Evolutionary conservation across 2,888 invertebrate species (phyloP).

Genomic region (Platypus cylindrus): DNA sequence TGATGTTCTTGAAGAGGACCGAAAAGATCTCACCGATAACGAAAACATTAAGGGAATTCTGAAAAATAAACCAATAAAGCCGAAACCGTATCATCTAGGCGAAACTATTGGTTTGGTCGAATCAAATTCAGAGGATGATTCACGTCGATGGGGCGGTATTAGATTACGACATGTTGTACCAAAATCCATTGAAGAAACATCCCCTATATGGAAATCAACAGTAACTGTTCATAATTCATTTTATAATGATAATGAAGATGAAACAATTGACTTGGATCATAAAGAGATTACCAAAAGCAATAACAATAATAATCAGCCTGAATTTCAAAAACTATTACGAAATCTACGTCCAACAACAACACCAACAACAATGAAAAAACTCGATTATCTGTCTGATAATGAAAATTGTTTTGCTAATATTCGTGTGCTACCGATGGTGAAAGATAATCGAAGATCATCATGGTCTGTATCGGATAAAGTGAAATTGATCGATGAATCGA

Average conservation of each 20-base stretch:
- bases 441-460: constrained; percentile 22
- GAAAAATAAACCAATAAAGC: constrained; percentile 61
- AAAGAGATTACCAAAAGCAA: constrained; percentile 3
- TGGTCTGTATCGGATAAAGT: constrained; percentile 40
- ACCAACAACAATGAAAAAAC: constrained; percentile 19
- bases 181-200: constrained; percentile 24
- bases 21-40: constrained; percentile 23
- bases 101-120: constrained; percentile 39
- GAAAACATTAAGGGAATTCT: constrained; percentile 53
- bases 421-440: constrained; percentile 15
- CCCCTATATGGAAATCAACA: constrained; percentile 36
- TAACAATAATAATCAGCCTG: constrained; percentile 21
- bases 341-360: constrained; percentile 26
- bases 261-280: constrained; percentile 3
- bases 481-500: constrained; percentile 29
- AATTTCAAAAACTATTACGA: constrained; percentile 30
- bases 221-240: constrained; percentile 32
- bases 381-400: constrained; percentile 22
- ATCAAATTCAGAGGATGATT: constrained; percentile 21
- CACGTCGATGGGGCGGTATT: constrained; percentile 40
- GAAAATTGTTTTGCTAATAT: constrained; percentile 18
- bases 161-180: constrained; percentile 36
- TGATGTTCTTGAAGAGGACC: constrained; percentile 14
- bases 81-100: constrained; percentile 61
- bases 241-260: constrained; percentile 16